Evolutionary conservation across 1,140 invertebrate genomes (phyloP), one percentile per base, ranked within the genome.

Genomic region (Sitophilus oryzae): DNA sequence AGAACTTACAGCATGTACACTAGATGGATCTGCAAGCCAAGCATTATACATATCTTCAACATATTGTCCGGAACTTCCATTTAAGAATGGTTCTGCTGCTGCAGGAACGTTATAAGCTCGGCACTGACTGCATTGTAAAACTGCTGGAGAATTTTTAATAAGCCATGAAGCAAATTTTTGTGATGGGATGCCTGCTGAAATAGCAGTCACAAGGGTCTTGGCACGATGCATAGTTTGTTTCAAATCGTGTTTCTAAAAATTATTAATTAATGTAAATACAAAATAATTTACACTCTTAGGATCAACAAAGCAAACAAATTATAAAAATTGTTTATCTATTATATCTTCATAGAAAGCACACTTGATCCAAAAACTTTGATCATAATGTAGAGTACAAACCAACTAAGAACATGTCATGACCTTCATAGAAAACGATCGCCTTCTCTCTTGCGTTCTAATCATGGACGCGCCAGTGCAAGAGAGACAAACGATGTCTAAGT

Each of bases 41-140:
- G 89, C 79, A 74, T 95, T 93, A 78, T 97, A 99, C 94, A 99
- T 98, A 75, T 97, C 94, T 74, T 99, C 96, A 50, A 99, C 89
- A 74, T 99, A 99, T 4, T 87, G 86, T n/a, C 89, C 90, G 40
- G 89, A 90, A 66, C 88, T 90, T 56, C 91, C 92, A 82, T 93
- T 94, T 55, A 94, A 80, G 70, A 94, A 95, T 3, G 91, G 89
- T 74, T 96, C 92, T 8, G 60, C 14, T 11, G 60, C 52, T 35
- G 56, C 60, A 35, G 60, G 56, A 43, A 62, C 60, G 53, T 58
- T 62, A 30, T 59, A 62, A 15, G 23, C 25, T 53, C 60, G 38
- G 50, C 48, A 43, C 23, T 55, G 56, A 37, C 3, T 23, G 23
- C 48, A 57, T 16, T 22, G 8, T 4, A 50, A 25, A n/a, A 49